Percentiles rank a stretch among this genome's conserved stretches.
phyloP scores from a whole-genome alignment of 2,888 invertebrate genomes.

The Metacarcinus magister region DNA sequence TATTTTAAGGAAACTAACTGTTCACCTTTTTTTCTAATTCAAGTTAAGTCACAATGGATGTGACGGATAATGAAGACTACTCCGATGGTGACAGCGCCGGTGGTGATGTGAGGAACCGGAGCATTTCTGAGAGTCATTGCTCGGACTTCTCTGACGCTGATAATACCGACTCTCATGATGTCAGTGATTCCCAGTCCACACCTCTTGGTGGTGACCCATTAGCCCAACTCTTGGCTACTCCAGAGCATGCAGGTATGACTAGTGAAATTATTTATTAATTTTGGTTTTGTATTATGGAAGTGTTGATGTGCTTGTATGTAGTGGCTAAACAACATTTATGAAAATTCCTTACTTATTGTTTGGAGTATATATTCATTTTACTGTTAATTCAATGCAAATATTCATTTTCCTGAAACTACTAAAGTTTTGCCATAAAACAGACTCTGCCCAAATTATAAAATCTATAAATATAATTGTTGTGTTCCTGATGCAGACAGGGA shows the following conservation, averaged over 20 bases:
- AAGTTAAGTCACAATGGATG: constrained; percentile 68
- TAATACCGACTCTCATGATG: constrained; percentile 78
- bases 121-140: constrained; percentile 79
- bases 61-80: constrained; percentile 77
- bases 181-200: constrained; percentile 73
- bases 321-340: neutral
- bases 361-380: neutral
- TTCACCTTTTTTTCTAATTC: neutral
- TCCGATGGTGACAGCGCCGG: constrained; percentile 79
- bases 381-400: no score
- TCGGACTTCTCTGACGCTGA: constrained; percentile 81
- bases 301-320: neutral
- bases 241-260: constrained; percentile 72
- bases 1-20: neutral
- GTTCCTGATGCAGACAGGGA: neutral
- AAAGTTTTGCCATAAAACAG: no score
- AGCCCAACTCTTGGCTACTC: constrained; percentile 78
- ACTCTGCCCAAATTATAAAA: no score
- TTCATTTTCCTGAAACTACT: no score
- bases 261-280: neutral
- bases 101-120: constrained; percentile 77
- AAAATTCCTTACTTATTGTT: neutral
- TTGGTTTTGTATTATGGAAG: neutral
- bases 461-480: neutral
- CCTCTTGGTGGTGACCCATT: constrained; percentile 76